A percentile compares a stretch with the other conserved stretches of the same genome.
Conservation (phyloP, 2,888 invertebrate species). For the Julus scandinavius region DNA sequence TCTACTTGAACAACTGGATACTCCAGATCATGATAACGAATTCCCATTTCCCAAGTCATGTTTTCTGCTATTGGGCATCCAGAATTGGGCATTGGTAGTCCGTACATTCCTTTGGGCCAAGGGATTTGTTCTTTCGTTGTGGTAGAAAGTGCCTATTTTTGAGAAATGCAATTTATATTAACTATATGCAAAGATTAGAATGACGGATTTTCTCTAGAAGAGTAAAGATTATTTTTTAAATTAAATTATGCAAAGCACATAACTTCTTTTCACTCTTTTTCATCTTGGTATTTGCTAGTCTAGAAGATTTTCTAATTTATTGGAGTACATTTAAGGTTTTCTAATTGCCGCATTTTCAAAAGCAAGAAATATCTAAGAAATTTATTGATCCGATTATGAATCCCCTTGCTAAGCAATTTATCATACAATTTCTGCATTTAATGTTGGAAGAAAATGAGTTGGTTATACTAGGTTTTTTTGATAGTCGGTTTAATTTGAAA, state of each 20-base stretch:
- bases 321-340: neutral
- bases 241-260: no score
- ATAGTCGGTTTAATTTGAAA: neutral
- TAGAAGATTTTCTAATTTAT: neutral
- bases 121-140: constrained; percentile 46
- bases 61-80: constrained; percentile 60
- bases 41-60: constrained; percentile 60
- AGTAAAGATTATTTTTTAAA: no score
- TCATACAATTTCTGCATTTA: neutral
- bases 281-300: neutral
- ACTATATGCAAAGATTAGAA: neutral
- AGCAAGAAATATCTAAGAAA: constrained; percentile 17
- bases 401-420: neutral
- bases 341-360: neutral
- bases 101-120: constrained; percentile 61
- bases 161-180: neutral
- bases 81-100: constrained; percentile 61
- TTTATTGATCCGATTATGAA: neutral
- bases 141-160: constrained; percentile 22
- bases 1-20: constrained; percentile 60
- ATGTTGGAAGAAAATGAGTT: neutral
- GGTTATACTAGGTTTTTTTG: neutral
- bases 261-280: no score
- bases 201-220: neutral
- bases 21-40: constrained; percentile 60